Conservation (phyloP, 2,113 vertebrate genomes). For the Antigone vipio region DNA sequence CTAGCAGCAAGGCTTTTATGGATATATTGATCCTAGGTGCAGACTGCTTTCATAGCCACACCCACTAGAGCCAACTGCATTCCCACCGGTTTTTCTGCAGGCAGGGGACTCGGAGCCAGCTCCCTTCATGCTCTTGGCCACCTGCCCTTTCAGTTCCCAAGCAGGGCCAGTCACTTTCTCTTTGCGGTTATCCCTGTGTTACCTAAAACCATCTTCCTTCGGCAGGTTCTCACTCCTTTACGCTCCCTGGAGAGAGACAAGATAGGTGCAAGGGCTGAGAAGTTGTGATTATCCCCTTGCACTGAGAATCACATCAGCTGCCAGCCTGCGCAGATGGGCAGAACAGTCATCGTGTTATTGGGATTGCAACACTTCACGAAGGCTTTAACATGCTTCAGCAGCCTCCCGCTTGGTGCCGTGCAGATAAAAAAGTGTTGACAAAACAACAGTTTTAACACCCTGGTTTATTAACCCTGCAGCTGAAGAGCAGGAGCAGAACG, state of each 20-base stretch:
- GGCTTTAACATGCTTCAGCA: background rate
- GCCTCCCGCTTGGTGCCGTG: background rate
- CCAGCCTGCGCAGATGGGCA: background rate
- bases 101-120: background rate
- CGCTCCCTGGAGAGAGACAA: background rate
- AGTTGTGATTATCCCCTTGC: background rate
- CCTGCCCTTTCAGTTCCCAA: background rate
- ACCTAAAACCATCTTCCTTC: background rate
- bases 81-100: background rate
- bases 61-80: background rate
- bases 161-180: background rate
- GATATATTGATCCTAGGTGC: background rate
- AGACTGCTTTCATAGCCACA: background rate
- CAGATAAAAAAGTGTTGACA: background rate
- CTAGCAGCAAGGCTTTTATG: background rate
- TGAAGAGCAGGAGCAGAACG: background rate
- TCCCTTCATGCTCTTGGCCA: background rate
- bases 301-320: accelerated
- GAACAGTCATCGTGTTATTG: background rate
- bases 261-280: background rate
- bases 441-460: background rate
- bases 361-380: background rate
- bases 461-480: background rate
- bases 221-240: background rate
- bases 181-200: background rate